Base-by-base conservation (phyloP, 2,113 vertebrate species). In the Phyllostomus hastatus region DNA sequence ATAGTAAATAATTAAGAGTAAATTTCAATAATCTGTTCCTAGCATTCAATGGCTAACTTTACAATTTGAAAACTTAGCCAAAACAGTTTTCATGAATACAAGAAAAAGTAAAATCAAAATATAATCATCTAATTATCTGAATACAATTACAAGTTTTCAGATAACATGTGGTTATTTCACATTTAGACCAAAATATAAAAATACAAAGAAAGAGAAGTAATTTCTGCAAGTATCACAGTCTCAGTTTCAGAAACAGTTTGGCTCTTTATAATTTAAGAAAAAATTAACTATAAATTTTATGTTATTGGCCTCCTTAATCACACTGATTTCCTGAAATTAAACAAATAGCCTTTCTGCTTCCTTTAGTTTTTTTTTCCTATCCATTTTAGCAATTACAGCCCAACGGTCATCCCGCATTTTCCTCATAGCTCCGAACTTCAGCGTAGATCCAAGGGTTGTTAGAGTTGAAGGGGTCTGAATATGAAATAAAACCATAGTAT, bases 351-450 rank as follows among this genome's bases (percentile, higher is more conserved):
- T 99, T 75, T 98, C 99, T 86, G 95, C 98, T 84, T 97, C 98
- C 97, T 98, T 99, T 15, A 99, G 98, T 97, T 99, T 99, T 85
- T 98, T 98, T 96, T 98, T 99, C 96, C 99, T 99, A 96, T 99
- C 99, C 90, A 97, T 80, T 97, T 98, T 99, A 96, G 98, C 98
- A 59, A 99, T 97, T 2, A 99, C 98, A 66, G 98, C 98, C 99
- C 99, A 99, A 6, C 98, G 99, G 6, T 99, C 98, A 87, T 99
- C 99, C 15, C 97, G 97, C 96, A 99, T 99, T 88, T 99, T 99
- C 97, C 98, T 99, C 88, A 99, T 97, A 96, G 99, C 96, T 97
- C 98, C 98, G 82, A 98, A 87, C 95, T 99, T 99, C 92, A 99
- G 35, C 2, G 96, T 92, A 96, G 98, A 98, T 92, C 98, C 98